Evolutionary conservation across 2,113 vertebrate species (phyloP).

Genomic region (Uria lomvia): DNA sequence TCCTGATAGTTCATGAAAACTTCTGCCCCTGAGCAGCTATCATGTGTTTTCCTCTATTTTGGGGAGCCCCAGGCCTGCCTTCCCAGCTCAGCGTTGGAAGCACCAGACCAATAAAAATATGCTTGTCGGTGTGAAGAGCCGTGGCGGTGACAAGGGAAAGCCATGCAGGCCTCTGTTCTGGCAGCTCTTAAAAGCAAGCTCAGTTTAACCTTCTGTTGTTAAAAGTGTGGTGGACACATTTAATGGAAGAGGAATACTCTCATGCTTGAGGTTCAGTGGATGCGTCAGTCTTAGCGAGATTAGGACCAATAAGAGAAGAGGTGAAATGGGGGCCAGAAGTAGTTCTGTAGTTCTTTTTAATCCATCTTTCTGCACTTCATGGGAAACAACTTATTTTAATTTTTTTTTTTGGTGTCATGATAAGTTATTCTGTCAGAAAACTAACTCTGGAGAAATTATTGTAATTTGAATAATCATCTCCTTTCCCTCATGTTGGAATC

Average conservation of each 20-base stretch:
- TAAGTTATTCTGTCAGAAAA: neutral
- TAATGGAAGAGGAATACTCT: neutral
- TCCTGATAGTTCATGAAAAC: neutral
- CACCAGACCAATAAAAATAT: neutral
- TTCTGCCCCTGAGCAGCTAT: neutral
- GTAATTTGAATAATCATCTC: neutral
- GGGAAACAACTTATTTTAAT: neutral
- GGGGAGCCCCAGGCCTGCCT: neutral
- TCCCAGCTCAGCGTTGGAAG: neutral
- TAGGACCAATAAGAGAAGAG: neutral
- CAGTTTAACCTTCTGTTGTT: neutral
- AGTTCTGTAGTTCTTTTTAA: neutral
- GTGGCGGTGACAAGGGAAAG: neutral
- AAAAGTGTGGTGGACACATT: neutral
- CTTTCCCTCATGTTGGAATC: neutral
- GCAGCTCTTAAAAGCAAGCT: neutral
- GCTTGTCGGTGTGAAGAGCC: neutral
- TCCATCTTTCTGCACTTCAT: neutral
- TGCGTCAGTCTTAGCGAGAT: neutral
- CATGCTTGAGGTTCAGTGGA: neutral
- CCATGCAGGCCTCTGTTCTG: neutral
- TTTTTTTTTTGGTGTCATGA: neutral
- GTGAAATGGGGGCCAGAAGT: neutral
- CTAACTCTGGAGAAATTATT: neutral
- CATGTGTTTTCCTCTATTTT: accelerated